Evolutionary conservation across 1,140 invertebrate genomes (phyloP).

Genomic region (Tetramorium simillimum): DNA sequence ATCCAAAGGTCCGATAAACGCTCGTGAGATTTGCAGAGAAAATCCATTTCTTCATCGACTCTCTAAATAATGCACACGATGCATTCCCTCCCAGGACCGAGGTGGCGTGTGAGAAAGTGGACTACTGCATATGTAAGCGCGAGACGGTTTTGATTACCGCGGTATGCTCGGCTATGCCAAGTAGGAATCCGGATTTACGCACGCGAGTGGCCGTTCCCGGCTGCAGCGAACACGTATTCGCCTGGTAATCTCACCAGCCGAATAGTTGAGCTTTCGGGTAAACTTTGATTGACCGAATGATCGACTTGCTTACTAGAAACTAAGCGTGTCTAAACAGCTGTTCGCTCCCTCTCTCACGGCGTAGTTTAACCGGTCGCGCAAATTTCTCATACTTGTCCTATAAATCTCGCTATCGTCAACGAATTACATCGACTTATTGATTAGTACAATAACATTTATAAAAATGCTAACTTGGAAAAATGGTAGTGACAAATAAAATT

Average conservation of each 20-base stretch:
- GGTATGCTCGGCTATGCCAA: slow-evolving; percentile 31
- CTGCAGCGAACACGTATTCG: slow-evolving; percentile 31
- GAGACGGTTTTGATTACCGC: slow-evolving; percentile 53
- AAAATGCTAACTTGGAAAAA: not conserved
- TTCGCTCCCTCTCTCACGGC: not conserved
- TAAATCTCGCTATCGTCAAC: slow-evolving; percentile 12
- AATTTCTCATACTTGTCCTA: slow-evolving; percentile 30
- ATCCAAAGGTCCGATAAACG: not conserved
- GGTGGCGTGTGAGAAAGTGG: slow-evolving; percentile 22
- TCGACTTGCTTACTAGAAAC: slow-evolving; percentile 50
- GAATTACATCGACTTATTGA: not conserved
- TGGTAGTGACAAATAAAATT: not conserved
- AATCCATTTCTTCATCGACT: not conserved
- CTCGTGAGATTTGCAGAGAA: not conserved
- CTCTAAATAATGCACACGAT: slow-evolving; percentile 21
- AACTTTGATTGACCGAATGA: slow-evolving; percentile 60
- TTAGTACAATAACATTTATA: not conserved
- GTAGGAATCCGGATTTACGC: slow-evolving; percentile 54
- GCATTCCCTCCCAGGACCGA: not conserved
- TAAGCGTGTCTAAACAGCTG: slow-evolving; percentile 30
- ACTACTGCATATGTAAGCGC: slow-evolving; percentile 33
- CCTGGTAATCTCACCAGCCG: slow-evolving; percentile 33
- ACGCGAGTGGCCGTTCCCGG: slow-evolving; percentile 36
- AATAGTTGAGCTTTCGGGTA: slow-evolving; percentile 50
- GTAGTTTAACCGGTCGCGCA: not conserved